phyloP scores from a whole-genome alignment of 2,888 invertebrate genomes.

The Drosophila neotestacea region DNA sequence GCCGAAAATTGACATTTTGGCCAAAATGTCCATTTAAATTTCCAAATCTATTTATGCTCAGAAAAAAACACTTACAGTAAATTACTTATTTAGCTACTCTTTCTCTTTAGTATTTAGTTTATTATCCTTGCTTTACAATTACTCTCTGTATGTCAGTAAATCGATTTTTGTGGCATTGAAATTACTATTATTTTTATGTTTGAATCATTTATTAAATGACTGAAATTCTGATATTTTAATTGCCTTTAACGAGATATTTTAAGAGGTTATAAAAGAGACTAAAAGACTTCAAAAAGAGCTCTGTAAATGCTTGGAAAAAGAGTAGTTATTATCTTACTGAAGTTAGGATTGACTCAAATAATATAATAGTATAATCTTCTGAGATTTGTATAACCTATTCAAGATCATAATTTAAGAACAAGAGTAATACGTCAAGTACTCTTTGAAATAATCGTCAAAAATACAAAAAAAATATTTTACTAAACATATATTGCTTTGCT shows the following conservation, averaged over 20 bases:
- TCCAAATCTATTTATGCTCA: neutral
- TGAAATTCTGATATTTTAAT: neutral
- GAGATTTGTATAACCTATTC: neutral
- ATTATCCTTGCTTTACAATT: neutral
- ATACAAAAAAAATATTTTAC: no score
- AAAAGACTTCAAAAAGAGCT: neutral
- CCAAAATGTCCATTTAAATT: slow-evolving; percentile 63
- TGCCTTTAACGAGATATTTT: neutral
- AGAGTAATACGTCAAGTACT: no score
- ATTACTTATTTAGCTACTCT: neutral
- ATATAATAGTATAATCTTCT: neutral
- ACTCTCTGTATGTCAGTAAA: neutral
- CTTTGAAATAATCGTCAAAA: no score
- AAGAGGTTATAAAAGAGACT: neutral
- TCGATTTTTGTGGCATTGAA: neutral
- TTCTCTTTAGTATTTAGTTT: slow-evolving; percentile 1
- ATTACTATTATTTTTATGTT: neutral
- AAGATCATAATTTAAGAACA: neutral
- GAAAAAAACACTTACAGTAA: neutral
- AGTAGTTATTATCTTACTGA: no score
- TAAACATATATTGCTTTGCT: no score
- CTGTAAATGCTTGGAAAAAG: no score
- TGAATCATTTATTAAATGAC: neutral
- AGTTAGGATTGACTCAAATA: neutral
- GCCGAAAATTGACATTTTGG: slow-evolving; percentile 72